Conservation (phyloP, 1,140 invertebrate genomes). For the Polypedilum pembai region DNA sequence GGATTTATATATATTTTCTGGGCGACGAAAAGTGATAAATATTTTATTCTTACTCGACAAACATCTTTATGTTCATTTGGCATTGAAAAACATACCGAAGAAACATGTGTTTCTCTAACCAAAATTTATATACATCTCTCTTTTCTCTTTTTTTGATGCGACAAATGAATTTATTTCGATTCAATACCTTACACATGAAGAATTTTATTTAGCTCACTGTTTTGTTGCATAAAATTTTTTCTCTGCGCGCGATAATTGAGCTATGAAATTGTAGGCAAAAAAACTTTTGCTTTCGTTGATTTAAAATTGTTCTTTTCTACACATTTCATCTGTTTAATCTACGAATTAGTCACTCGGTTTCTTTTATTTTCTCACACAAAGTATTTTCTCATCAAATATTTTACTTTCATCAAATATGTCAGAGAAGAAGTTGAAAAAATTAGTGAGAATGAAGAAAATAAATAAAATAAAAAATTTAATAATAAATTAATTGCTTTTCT, state of each 20-base stretch:
- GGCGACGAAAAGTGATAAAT: constrained; percentile 16
- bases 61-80: constrained; percentile 12
- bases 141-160: not conserved
- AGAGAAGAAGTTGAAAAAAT: too few relatives aligned
- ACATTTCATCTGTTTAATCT: not conserved
- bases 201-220: not conserved
- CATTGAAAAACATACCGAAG: constrained; percentile 1
- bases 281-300: not conserved
- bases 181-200: not conserved
- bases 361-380: not conserved
- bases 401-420: not conserved
- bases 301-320: constrained; percentile 13
- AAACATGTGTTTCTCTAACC: not conserved
- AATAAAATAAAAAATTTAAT: too few relatives aligned
- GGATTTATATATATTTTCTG: not conserved
- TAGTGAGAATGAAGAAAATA: too few relatives aligned
- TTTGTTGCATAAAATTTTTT: not conserved
- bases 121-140: not conserved
- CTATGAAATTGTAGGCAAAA: constrained; percentile 2
- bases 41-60: constrained; percentile 13
- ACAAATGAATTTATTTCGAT: not conserved
- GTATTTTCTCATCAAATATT: not conserved
- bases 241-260: not conserved
- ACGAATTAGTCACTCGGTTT: not conserved
- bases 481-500: too few relatives aligned